Base-by-base conservation (phyloP, 2,888 invertebrate species). In the Apoderus coryli region DNA sequence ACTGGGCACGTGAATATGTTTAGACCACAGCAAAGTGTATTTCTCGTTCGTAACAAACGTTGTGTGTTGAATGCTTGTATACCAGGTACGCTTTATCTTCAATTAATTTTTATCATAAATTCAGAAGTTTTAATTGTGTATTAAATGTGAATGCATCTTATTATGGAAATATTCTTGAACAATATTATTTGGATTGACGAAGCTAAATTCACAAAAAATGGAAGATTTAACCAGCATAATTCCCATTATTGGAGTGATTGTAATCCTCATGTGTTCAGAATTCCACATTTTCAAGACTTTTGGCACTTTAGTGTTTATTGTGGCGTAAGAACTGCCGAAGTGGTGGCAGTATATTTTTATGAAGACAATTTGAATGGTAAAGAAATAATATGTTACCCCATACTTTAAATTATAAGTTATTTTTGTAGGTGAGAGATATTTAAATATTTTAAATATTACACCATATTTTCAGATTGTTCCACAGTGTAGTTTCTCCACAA, bases 161-260 rank as follows among this genome's bases (percentile, higher is more conserved):
- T n/a, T n/a, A n/a, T n/a, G n/a, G n/a, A n/a, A 19, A 19, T n/a
- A 6, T 19, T 19, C n/a, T 19, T 19, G 19, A n/a, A 19, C n/a
- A 19, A 19, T 19, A 19, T 19, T 19, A 19, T 19, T 19, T 19
- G 19, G n/a, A 19, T n/a, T n/a, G 19, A 19, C 19, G 19, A 19
- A n/a, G 19, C 19, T 7, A 19, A 19, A 19, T 19, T 19, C n/a
- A 19, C 19, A 6, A 19, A 19, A n/a, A 19, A 19, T 19, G 19
- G 19, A 7, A 7, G 6, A 19, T 19, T 19, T 7, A 19, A 19
- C n/a, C 19, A n/a, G 6, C 19, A 19, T n/a, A 19, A 19, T 19
- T 19, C 19, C 19, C 19, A 19, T n/a, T n/a, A 19, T n/a, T 19
- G 19, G 19, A 19, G 19, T 19, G 19, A 19, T 19, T 19, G 6